Base-by-base conservation (phyloP, 2,888 invertebrate genomes). In the Apeira syringaria region DNA sequence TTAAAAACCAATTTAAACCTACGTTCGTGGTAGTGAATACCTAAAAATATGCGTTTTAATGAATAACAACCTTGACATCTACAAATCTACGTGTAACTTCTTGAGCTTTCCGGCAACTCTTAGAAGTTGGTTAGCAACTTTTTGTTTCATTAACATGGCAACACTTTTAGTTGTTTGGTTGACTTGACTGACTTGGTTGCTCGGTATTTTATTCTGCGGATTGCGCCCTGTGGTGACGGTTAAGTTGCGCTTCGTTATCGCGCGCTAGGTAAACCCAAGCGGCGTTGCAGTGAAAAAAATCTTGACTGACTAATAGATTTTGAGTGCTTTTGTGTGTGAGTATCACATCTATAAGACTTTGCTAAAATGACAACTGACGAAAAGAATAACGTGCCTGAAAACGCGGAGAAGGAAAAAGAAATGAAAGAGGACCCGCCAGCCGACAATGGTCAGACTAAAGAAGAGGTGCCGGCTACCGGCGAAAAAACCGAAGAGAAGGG, bases 361-460 rank as follows among this genome's bases (percentile, higher is more conserved):
- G 5, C 46, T 68, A 90, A 78, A 79, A 95, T 96, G 95, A 93
- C 95, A 67, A 93, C 94, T 62, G 95, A 95, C 91, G 94, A 93
- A 64, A 93, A 93, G 74, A 94, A 93, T 80, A 94, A 92, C 81
- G 92, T 92, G 59, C 92, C 93, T 48, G 92, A 92, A 50, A 91
- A 91, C 56, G 79, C 89, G 41, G 93, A 93, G 74, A 92, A 93
- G 60, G 92, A 92, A 73, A 92, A 91, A 61, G 91, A 91, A 68
- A 70, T 88, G 61, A 91, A 91, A 59, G 92, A 91, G 58, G 91
- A 91, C 59, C 74, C 80, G 69, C 84, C 76, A 54, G 88, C 63
- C 76, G 91, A 84, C 68, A 87, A 86, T 69, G 82, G 76, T 26
- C 82, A 84, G 68, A 75, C 68, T 58, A 84, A 90, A 72, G 82